Base-by-base conservation (phyloP, 2,113 vertebrate species). In the Hemicordylus capensis region DNA sequence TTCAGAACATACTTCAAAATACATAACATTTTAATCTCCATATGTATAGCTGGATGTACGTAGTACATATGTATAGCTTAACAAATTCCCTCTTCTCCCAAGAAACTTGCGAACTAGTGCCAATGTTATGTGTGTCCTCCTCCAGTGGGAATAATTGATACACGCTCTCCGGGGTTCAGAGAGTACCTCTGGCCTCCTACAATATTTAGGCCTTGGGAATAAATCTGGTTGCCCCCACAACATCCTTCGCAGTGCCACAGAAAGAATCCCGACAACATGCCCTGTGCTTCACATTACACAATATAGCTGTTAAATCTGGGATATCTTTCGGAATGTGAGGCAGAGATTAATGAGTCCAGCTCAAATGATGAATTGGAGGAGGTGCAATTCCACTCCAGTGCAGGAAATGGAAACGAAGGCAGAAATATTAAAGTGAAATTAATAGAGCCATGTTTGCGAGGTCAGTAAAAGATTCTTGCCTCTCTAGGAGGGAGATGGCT, bases 321-420 rank as follows among this genome's bases (percentile, higher is more conserved):
- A 92, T 93, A 83, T 89, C 59, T 90, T 93, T 87, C 83, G 88
- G 88, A 93, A 63, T 63, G 63, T 78, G 85, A 91, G 80, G 74
- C 48, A 85, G 84, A 91, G 91, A 93, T 91, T 90, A 93, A 93
- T 94, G 89, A 63, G 44, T 91, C 48, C 75, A 81, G 76, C 79
- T 81, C 19, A 89, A 91, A 90, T 88, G 85, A 93, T 51, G 0
- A 78, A 92, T 92, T 89, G 87, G 79, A 89, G 85, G 84, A 90
- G 79, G 86, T 37, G 14, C 56, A 85, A 56, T 59, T 66, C 88
- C 87, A 14, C 77, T 78, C 34, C 69, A 51, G 69, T 63, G 26
- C 72, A 90, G 85, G 83, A 91, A 92, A 72, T 67, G 22, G 75
- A 89, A 88, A 42, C 90, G 46, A 84, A 88, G 31, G 67, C 2